These are phyloP conservation scores for Brachionus calyciflorus DNA, from an alignment of 1,140 invertebrate genomes.

Conservation along the genomic window DNA sequence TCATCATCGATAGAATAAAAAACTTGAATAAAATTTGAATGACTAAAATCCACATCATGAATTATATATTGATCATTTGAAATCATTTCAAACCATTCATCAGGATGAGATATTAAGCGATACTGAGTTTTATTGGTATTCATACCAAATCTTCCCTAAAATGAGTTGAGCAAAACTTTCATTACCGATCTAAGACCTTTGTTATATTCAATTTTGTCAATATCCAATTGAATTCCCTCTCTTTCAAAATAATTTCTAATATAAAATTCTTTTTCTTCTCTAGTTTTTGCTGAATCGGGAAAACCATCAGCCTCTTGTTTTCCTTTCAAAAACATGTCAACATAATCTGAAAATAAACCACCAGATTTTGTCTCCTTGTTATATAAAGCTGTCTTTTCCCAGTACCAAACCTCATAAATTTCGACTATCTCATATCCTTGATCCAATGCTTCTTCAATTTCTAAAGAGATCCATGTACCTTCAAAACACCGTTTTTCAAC, in stretches of 20 bases:
- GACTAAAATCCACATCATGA: constrained; percentile 48
- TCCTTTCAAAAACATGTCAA: constrained; percentile 50
- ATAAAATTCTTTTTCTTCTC: constrained; percentile 49
- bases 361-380: too few relatives aligned
- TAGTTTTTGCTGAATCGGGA: constrained; percentile 48
- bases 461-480: constrained; percentile 57
- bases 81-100: constrained; percentile 52
- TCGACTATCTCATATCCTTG: constrained; percentile 55
- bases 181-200: constrained; percentile 51
- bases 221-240: constrained; percentile 58
- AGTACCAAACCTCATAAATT: constrained; percentile 58
- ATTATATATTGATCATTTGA: constrained; percentile 48
- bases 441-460: constrained; percentile 55
- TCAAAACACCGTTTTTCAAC: constrained; percentile 54
- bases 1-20: constrained; percentile 24
- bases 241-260: constrained; percentile 52
- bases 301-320: constrained; percentile 50
- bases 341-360: too few relatives aligned
- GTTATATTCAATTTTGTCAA: constrained; percentile 54
- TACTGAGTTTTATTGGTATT: constrained; percentile 51
- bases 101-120: constrained; percentile 50
- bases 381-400: constrained; percentile 49
- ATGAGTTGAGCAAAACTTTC: constrained; percentile 51
- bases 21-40: constrained; percentile 47
- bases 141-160: constrained; percentile 52